Conservation (phyloP, 2,888 invertebrate species). For the Ceriagrion tenellum region DNA sequence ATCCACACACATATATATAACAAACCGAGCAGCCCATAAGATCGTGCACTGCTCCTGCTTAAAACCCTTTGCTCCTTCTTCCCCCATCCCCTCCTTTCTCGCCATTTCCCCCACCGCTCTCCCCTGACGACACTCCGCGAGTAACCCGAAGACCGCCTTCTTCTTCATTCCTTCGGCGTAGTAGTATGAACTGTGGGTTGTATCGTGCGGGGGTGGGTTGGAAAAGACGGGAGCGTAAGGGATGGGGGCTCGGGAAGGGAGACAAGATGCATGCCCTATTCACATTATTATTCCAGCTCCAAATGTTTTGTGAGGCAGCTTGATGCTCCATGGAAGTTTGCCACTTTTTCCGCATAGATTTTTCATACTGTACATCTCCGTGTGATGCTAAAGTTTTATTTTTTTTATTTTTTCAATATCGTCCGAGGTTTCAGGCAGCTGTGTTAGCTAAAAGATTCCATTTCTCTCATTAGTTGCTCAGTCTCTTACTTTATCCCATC, state of each 20-base stretch:
- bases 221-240: neutral
- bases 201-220: neutral
- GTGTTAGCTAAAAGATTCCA: neutral
- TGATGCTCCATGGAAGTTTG: neutral
- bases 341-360: neutral
- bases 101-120: neutral
- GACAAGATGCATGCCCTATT: conserved; percentile 22
- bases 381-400: neutral
- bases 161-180: neutral
- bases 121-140: neutral
- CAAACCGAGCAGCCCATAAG: neutral
- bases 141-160: neutral
- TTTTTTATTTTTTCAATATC: neutral
- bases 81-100: neutral
- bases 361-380: neutral
- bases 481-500: too few relatives aligned
- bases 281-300: conserved; percentile 21
- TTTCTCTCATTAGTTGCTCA: too few relatives aligned
- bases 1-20: conserved; percentile 18
- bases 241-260: neutral
- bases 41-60: conserved; percentile 38
- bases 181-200: conserved; percentile 22
- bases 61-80: neutral
- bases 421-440: neutral
- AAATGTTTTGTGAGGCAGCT: neutral